Evolutionary conservation across 2,888 invertebrate genomes (phyloP), one percentile per base, ranked within the genome.

Genomic region (Priocnemis perturbator): DNA sequence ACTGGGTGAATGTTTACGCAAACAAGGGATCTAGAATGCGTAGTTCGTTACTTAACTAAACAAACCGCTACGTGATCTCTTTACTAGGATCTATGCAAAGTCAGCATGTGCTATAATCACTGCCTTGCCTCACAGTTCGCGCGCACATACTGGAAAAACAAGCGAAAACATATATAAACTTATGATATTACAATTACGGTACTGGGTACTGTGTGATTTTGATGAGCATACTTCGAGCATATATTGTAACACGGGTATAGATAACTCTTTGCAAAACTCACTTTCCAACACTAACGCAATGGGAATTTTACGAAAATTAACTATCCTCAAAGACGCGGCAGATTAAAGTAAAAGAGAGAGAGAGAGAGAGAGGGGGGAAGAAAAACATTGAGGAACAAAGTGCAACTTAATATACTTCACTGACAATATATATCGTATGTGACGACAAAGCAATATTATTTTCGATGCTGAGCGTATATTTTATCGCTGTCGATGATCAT

Each of bases 71-170:
- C 3, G 50, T 50, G n/a, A 50, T 50, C 60, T 60, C 56, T 59
- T 21, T 72, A 75, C 64, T 76, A 76, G 69, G 60, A 64, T 64
- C 60, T 63, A 55, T 64, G 53, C 48, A 50, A 63, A 66, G 1
- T 64, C 48, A 55, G 64, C 64, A 73, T 60, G 71, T 67, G 76
- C 81, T 79, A 77, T 80, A 64, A 80, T 78, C 79, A 79, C 79
- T 79, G 79, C 79, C 79, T 79, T 80, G 76, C 65, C 69, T 73
- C 69, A 60, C 66, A 63, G 65, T 74, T 60, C 66, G 67, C 71
- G 61, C 64, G 66, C 63, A 70, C 48, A 48, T 37, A 37, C 37
- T 37, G 14, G 37, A 37, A 37, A 5, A 37, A 7, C 37, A 9
- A 37, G 37, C 37, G 7, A 37, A 26, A 60, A 17, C 23, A 47